A percentile compares a stretch with the other conserved stretches of the same genome.
phyloP scores from a whole-genome alignment of 2,113 vertebrate species.

The Alligator sinensis region DNA sequence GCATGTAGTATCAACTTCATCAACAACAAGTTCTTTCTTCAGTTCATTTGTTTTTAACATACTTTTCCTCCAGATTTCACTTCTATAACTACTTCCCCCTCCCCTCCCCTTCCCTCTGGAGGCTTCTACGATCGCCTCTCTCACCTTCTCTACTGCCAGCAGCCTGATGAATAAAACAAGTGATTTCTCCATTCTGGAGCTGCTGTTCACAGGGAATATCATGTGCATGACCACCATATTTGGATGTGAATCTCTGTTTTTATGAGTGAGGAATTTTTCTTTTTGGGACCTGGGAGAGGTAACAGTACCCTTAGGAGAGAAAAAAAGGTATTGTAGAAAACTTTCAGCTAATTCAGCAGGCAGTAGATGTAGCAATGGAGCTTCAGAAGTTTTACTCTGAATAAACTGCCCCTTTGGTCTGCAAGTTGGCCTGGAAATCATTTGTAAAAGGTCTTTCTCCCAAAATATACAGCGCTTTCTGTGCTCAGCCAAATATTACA shows the following conservation, averaged over 20 bases:
- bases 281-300: not conserved
- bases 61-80: conserved; percentile 46
- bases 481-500: not conserved
- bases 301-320: not conserved
- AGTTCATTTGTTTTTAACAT: conserved; percentile 71
- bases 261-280: not conserved
- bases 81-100: conserved; percentile 39
- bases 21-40: conserved; percentile 66
- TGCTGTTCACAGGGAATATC: conserved; percentile 26
- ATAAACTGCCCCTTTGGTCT: not conserved
- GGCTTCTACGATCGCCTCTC: not conserved
- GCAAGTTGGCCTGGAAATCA: not conserved
- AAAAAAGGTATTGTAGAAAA: not conserved
- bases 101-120: not conserved
- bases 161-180: conserved; percentile 41
- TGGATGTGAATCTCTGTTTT: not conserved
- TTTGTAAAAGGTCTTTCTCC: not conserved
- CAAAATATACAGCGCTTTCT: not conserved
- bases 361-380: not conserved
- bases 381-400: not conserved
- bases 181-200: not conserved
- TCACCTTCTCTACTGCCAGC: conserved; percentile 34
- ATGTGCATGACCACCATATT: not conserved
- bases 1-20: conserved; percentile 50
- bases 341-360: not conserved